Base-by-base conservation (phyloP, 1,140 invertebrate species). In the Drosophila dunni region DNA sequence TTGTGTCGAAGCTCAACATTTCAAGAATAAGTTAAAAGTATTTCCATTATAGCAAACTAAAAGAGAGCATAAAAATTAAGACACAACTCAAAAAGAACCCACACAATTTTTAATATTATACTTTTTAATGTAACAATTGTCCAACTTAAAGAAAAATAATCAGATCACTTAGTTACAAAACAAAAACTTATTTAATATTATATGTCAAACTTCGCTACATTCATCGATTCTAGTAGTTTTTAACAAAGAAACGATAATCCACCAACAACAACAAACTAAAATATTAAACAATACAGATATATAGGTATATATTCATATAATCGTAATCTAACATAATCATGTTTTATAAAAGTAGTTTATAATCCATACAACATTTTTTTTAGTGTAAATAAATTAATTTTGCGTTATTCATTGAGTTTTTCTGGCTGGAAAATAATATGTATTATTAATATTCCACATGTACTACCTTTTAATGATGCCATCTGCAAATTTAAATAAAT, bases 371-470 rank as follows among this genome's bases (percentile, higher is more conserved):
- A 58, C 42, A 29, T 56, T 54, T 70, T 83, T 83, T 48, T 80
- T 74, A 44, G 50, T 86, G 81, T 85, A 85, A 85, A 85, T 86
- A 85, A 86, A 79, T 68, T 40, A 38, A 60, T 72, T 83, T 82
- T 83, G 75, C 48, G 62, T 20, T 53, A 73, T 56, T 17, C 36
- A 3, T 38, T 50, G 13, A 54, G 44, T 29, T 29, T 29, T 5
- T 29, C 4, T 5, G 24, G 6, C 24, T 29, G 24, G 3, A 29
- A 4, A 29, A 29, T 6, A 0, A 29, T 5, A 29, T 5, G 24
- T 29, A 29, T 29, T 24, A 3, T 24, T 29, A 29, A 29, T 29
- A 29, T 29, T 29, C 24, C 24, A 29, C 0, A 29, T 29, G 5
- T 29, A 20, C 2, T 20, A 20, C 1, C 17, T 20, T 0, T 20